These are phyloP conservation scores for Sesamia inferens DNA, from an alignment of 2,888 invertebrate genomes.

Conservation along the genomic window DNA sequence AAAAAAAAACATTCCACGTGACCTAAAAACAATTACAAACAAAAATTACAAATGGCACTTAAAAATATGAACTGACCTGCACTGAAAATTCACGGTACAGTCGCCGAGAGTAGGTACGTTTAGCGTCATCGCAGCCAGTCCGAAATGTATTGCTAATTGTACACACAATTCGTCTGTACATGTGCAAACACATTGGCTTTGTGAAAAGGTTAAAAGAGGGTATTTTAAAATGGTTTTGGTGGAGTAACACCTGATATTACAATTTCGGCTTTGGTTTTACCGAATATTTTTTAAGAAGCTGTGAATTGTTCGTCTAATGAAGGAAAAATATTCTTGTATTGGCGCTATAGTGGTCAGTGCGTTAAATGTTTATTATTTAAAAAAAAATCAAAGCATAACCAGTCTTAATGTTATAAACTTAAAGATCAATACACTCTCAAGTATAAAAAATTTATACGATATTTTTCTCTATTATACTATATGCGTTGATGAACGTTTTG, in stretches of 20 bases:
- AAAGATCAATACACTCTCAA: neutral
- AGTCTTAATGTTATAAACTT: neutral
- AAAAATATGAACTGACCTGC: slow-evolving; percentile 33
- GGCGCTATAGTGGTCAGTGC: no score
- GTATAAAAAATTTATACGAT: neutral
- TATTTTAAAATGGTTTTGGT: slow-evolving; percentile 68
- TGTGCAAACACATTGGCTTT: slow-evolving; percentile 66
- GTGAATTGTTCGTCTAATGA: neutral
- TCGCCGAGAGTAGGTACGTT: slow-evolving; percentile 37
- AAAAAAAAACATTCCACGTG: neutral
- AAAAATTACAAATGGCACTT: slow-evolving; percentile 21
- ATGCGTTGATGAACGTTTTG: neutral
- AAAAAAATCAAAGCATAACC: neutral
- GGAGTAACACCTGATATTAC: slow-evolving; percentile 42
- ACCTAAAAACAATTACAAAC: slow-evolving; percentile 14
- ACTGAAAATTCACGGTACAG: slow-evolving; percentile 42
- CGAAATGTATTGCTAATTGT: slow-evolving; percentile 70
- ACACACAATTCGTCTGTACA: slow-evolving; percentile 64
- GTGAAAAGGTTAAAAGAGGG: slow-evolving; percentile 66
- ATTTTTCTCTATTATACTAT: neutral
- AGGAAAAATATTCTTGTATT: neutral
- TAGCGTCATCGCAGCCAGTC: slow-evolving; percentile 44
- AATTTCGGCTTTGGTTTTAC: slow-evolving; percentile 16
- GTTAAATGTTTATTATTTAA: neutral
- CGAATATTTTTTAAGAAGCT: slow-evolving; percentile 3